Conservation (phyloP, 1,140 invertebrate genomes). For the Drosophila prosaltans region DNA sequence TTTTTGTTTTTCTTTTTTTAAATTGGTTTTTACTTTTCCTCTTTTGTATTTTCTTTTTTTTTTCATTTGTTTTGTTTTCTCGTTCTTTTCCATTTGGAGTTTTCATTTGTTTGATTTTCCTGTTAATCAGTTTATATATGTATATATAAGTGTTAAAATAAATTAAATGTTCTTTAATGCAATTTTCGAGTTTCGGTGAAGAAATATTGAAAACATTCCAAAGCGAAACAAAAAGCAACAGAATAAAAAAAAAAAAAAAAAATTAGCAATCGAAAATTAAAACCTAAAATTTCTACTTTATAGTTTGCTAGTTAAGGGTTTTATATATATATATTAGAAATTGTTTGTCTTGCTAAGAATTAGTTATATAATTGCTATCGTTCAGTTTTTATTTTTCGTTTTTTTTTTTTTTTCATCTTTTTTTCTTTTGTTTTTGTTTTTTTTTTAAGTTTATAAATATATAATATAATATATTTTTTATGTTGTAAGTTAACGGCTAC, state of each 20-base stretch:
- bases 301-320: constrained; percentile 16
- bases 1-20: constrained; percentile 39
- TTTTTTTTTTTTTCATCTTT: constrained; percentile 29
- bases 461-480: constrained; percentile 53
- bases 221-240: not conserved
- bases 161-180: constrained; percentile 1
- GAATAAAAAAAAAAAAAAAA: not conserved
- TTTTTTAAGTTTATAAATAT: constrained; percentile 27
- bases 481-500: constrained; percentile 65
- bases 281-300: not conserved
- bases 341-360: constrained; percentile 18
- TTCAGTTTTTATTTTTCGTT: constrained; percentile 11
- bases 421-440: constrained; percentile 42
- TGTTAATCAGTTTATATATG: not conserved
- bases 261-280: not conserved
- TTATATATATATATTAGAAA: constrained; percentile 7
- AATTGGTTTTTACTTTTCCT: constrained; percentile 41
- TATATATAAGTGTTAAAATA: not conserved
- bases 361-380: constrained; percentile 36
- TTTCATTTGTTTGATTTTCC: constrained; percentile 1
- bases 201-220: constrained; percentile 23
- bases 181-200: not conserved
- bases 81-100: not conserved
- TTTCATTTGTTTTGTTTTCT: constrained; percentile 14
- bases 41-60: constrained; percentile 27